Conservation (phyloP, 2,113 vertebrate species). For the Hippocampus zosterae region DNA sequence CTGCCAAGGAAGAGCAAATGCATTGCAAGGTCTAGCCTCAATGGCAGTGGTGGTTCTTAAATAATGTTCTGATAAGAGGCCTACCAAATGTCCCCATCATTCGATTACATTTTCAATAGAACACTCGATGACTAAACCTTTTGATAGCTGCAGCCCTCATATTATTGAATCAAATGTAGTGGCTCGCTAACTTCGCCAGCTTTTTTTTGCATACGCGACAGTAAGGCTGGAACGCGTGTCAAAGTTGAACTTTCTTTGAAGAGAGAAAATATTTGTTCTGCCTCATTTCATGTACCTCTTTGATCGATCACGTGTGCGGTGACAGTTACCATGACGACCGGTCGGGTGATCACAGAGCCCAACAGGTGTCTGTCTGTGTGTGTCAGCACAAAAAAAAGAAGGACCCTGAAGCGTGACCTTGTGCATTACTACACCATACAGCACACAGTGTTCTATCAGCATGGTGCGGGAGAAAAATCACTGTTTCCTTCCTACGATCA, state of each 20-base stretch:
- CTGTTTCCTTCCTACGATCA: not conserved
- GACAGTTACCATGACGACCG: constrained; percentile 57
- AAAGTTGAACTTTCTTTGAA: not conserved
- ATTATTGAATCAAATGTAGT: not conserved
- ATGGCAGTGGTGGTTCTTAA: too few relatives aligned
- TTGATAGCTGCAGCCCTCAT: too few relatives aligned
- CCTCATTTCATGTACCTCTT: constrained; percentile 31
- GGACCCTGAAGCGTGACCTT: constrained; percentile 43
- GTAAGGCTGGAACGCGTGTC: too few relatives aligned
- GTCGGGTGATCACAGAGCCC: constrained; percentile 45
- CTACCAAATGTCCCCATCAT: too few relatives aligned
- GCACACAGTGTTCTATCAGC: constrained; percentile 1
- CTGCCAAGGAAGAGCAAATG: too few relatives aligned
- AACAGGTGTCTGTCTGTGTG: constrained; percentile 42
- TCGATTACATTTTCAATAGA: too few relatives aligned
- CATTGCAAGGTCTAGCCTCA: too few relatives aligned
- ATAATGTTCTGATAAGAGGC: too few relatives aligned
- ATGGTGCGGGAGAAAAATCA: not conserved
- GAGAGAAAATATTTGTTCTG: not conserved
- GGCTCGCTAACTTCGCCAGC: not conserved
- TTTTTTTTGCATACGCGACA: not conserved
- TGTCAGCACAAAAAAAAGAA: constrained; percentile 18
- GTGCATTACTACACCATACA: constrained; percentile 8
- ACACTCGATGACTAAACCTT: too few relatives aligned
- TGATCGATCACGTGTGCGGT: constrained; percentile 44